Evolutionary conservation across 2,888 invertebrate genomes (phyloP).

Genomic region (Brachyptera putata): DNA sequence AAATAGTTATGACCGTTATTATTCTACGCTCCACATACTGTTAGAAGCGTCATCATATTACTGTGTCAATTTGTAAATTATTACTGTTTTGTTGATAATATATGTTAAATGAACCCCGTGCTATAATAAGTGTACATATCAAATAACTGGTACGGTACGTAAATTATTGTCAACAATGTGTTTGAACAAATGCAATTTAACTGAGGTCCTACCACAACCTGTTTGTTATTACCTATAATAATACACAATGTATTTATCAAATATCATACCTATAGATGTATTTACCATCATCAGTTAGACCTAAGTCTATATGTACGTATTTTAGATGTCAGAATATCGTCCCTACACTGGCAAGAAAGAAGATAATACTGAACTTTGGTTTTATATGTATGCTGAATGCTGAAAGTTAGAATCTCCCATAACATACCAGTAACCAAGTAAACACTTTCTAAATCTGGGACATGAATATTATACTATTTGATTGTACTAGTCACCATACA

Average conservation of each 20-base stretch:
- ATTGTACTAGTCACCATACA: slow-evolving; percentile 26
- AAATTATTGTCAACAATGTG: slow-evolving; percentile 1
- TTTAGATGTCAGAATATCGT: background rate
- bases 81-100: slow-evolving; percentile 26
- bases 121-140: slow-evolving; percentile 29
- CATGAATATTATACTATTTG: slow-evolving; percentile 8
- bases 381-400: background rate
- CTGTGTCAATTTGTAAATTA: slow-evolving; percentile 17
- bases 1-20: slow-evolving; percentile 14
- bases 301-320: too few species aligned
- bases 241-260: too few species aligned
- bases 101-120: slow-evolving; percentile 25
- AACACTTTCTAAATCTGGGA: background rate
- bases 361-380: too few species aligned
- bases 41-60: slow-evolving; percentile 3
- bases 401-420: background rate
- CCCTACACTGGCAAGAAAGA: too few species aligned
- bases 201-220: too few species aligned
- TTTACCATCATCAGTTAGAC: background rate
- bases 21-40: background rate
- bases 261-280: background rate
- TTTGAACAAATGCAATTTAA: slow-evolving; percentile 15
- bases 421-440: background rate
- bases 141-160: slow-evolving; percentile 18
- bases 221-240: too few species aligned